Percentiles rank a stretch among this genome's conserved stretches.
phyloP scores from a whole-genome alignment of 1,140 invertebrate genomes.

The Grapholita molesta region DNA sequence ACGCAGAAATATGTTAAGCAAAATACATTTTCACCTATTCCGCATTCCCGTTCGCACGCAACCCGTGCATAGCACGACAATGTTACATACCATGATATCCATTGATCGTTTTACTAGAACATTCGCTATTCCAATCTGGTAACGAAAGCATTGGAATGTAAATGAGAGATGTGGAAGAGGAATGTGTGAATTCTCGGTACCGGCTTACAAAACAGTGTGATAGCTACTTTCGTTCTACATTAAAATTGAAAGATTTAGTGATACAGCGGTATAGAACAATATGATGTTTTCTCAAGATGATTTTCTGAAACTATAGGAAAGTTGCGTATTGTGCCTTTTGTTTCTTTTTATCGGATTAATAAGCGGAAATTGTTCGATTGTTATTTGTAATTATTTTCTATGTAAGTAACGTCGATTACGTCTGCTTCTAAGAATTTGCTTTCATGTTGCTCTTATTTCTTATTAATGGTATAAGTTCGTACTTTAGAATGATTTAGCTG shows the following conservation, averaged over 20 bases:
- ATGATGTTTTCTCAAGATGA: slow-evolving; percentile 17
- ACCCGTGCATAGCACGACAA: slow-evolving; percentile 17
- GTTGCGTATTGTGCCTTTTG: slow-evolving; percentile 9
- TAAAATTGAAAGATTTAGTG: slow-evolving; percentile 16
- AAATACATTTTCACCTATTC: slow-evolving; percentile 32
- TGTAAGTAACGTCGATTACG: neutral
- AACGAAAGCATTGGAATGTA: neutral
- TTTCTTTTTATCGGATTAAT: slow-evolving; percentile 16
- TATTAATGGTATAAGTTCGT: neutral
- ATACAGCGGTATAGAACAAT: slow-evolving; percentile 16
- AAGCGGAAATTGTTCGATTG: neutral
- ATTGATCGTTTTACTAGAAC: neutral
- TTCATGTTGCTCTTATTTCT: neutral
- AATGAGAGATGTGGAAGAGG: neutral
- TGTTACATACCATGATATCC: slow-evolving; percentile 20
- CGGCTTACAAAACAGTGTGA: slow-evolving; percentile 8
- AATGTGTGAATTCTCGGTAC: slow-evolving; percentile 8
- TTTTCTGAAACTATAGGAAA: slow-evolving; percentile 15
- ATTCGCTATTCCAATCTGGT: neutral
- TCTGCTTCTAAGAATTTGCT: neutral
- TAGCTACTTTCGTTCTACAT: slow-evolving; percentile 17
- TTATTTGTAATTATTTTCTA: slow-evolving; percentile 1
- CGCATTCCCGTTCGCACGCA: slow-evolving; percentile 28
- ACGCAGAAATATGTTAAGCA: slow-evolving; percentile 20
- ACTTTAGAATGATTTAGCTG: too few species aligned